Conservation (phyloP, 2,113 vertebrate species). For the Butorides virescens region DNA sequence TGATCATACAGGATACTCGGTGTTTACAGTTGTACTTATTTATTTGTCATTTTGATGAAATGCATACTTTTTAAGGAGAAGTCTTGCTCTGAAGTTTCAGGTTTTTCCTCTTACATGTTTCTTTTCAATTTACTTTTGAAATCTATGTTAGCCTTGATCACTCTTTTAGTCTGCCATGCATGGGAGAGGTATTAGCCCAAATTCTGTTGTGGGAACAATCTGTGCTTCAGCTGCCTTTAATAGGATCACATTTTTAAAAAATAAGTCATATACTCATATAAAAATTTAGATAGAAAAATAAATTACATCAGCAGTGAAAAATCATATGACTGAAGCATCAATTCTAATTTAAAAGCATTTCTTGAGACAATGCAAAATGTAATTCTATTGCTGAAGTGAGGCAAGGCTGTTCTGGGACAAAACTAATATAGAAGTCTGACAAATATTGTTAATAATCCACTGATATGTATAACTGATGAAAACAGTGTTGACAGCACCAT, state of each 20-base stretch:
- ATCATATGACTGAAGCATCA: constrained; percentile 67
- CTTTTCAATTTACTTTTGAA: neutral
- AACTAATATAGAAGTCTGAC: constrained; percentile 87
- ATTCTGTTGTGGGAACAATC: neutral
- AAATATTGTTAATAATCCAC: constrained; percentile 85
- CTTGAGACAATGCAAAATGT: constrained; percentile 68
- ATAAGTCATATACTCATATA: constrained; percentile 43
- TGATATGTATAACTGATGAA: constrained; percentile 81
- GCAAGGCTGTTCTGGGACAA: constrained; percentile 67
- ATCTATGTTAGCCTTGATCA: neutral
- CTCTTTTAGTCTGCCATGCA: neutral
- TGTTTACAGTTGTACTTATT: neutral
- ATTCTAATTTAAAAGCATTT: constrained; percentile 76
- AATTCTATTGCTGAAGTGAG: constrained; percentile 68
- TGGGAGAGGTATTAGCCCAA: neutral
- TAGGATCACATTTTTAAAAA: neutral
- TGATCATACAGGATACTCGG: neutral
- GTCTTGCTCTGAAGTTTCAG: neutral
- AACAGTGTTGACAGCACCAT: constrained; percentile 84
- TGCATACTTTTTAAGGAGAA: neutral
- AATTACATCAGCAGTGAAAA: constrained; percentile 73
- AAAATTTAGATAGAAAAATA: constrained; percentile 67
- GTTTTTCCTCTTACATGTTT: neutral
- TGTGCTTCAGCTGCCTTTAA: constrained; percentile 10
- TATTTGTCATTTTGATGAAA: neutral